Percentiles rank a stretch among this genome's conserved stretches.
phyloP scores from a whole-genome alignment of 2,113 vertebrate species.

The Capreolus pygargus region DNA sequence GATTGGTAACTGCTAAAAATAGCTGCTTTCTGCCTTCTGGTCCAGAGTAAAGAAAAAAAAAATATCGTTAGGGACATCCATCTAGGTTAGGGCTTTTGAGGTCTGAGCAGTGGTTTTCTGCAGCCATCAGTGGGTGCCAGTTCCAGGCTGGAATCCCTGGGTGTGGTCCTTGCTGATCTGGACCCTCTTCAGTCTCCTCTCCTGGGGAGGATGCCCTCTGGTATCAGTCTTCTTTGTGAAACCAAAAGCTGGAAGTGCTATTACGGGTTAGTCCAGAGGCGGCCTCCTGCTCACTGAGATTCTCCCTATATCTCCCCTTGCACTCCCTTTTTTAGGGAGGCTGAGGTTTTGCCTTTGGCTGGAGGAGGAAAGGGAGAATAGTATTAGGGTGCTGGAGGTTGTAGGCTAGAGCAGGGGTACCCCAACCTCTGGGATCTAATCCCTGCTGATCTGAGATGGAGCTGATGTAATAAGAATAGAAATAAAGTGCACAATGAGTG shows the following conservation, averaged over 20 bases:
- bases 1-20: neutral
- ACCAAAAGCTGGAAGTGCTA: neutral
- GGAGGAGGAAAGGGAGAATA: neutral
- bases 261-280: neutral
- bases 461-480: neutral
- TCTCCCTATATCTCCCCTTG: neutral
- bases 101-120: neutral
- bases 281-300: neutral
- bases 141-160: neutral
- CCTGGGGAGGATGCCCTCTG: neutral
- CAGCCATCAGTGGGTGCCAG: accelerated
- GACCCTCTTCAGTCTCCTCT: neutral
- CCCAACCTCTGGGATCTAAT: neutral
- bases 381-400: neutral
- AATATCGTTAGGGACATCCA: neutral
- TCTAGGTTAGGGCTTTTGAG: neutral
- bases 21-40: neutral
- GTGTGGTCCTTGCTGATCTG: neutral
- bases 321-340: neutral
- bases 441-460: neutral
- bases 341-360: neutral
- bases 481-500: neutral
- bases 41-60: neutral
- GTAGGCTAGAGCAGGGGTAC: neutral
- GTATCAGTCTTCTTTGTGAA: neutral